Evolutionary conservation across 2,797 vertebrate genomes (phyloP).

Genomic region (Micrastur ruficollis): DNA sequence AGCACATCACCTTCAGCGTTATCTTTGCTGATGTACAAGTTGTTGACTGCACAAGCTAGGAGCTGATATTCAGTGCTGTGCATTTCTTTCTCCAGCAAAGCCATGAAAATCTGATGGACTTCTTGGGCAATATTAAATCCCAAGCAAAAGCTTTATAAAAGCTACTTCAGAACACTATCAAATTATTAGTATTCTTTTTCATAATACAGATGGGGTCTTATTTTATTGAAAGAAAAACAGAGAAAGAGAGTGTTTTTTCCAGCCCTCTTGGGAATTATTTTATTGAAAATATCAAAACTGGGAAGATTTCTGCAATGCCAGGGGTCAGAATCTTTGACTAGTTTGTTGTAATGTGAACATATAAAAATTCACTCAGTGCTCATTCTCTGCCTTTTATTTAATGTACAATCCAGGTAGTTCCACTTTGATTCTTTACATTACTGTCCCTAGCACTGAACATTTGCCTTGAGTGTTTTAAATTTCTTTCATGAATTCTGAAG

Average conservation of each 20-base stretch:
- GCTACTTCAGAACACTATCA: constrained; percentile 64
- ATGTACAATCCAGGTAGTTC: constrained; percentile 68
- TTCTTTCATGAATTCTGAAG: constrained; percentile 39
- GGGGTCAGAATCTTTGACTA: constrained; percentile 77
- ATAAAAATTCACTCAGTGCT: constrained; percentile 76
- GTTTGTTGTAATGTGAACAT: constrained; percentile 73
- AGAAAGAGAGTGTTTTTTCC: not conserved
- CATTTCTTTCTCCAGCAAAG: constrained; percentile 54
- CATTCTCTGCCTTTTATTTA: constrained; percentile 79
- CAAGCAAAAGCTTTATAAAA: constrained; percentile 69
- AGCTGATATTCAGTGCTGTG: constrained; percentile 30
- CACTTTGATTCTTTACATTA: constrained; percentile 70
- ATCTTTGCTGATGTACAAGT: constrained; percentile 34
- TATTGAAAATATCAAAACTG: constrained; percentile 75
- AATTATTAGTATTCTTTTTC: constrained; percentile 78
- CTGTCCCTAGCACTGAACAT: constrained; percentile 58
- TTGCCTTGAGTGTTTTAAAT: constrained; percentile 65
- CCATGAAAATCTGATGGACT: constrained; percentile 59
- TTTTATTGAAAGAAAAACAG: constrained; percentile 72
- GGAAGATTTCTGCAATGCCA: constrained; percentile 71
- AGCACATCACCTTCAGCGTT: constrained; percentile 38
- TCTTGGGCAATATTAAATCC: constrained; percentile 63
- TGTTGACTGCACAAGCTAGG: constrained; percentile 42
- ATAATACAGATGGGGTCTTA: constrained; percentile 69
- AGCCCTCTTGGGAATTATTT: constrained; percentile 72